Evolutionary conservation across 53 echinoderm and acorn worm genomes (phyloP).

Genomic region (Hippasteria phrygiana): DNA sequence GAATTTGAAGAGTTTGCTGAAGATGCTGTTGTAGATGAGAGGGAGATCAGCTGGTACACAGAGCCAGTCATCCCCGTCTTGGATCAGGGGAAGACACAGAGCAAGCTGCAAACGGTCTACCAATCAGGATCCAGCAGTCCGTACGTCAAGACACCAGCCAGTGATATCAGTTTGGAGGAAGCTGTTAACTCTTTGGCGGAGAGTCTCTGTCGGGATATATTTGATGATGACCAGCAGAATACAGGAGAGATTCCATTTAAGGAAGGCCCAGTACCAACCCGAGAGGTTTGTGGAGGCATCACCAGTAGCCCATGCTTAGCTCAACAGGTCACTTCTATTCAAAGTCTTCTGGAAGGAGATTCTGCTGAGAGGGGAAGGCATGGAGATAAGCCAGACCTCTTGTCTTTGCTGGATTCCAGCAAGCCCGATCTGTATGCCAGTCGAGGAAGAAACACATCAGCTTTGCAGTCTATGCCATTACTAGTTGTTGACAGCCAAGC

Average conservation of each 20-base stretch:
- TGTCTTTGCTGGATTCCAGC: constrained; percentile 38
- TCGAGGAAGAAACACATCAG: constrained; percentile 44
- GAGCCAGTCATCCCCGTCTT: constrained; percentile 66
- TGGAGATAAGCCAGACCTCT: constrained; percentile 53
- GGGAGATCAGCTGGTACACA: constrained; percentile 73
- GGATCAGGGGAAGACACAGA: constrained; percentile 35
- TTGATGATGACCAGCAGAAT: constrained; percentile 72
- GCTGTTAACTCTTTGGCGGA: constrained; percentile 96
- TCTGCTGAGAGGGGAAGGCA: constrained; percentile 59
- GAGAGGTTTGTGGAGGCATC: background rate
- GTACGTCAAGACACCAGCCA: constrained; percentile 25
- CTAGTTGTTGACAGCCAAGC: constrained; percentile 56
- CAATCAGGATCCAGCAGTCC: constrained; percentile 39
- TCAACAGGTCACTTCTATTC: constrained; percentile 31
- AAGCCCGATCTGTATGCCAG: constrained; percentile 24
- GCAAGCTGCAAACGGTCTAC: constrained; percentile 72
- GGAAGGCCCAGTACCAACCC: background rate
- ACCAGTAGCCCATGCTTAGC: background rate
- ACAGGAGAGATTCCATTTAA: background rate
- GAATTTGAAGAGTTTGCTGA: constrained; percentile 44
- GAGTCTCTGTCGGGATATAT: constrained; percentile 89
- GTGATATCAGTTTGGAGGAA: constrained; percentile 82
- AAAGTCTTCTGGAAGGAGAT: constrained; percentile 48
- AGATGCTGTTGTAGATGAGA: constrained; percentile 51
- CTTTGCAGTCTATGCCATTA: constrained; percentile 57